Percentiles rank a stretch among this genome's conserved stretches.
Evolutionary conservation across 1,140 invertebrate species (phyloP).

Genomic region (Chrysomallon squamiferum): DNA sequence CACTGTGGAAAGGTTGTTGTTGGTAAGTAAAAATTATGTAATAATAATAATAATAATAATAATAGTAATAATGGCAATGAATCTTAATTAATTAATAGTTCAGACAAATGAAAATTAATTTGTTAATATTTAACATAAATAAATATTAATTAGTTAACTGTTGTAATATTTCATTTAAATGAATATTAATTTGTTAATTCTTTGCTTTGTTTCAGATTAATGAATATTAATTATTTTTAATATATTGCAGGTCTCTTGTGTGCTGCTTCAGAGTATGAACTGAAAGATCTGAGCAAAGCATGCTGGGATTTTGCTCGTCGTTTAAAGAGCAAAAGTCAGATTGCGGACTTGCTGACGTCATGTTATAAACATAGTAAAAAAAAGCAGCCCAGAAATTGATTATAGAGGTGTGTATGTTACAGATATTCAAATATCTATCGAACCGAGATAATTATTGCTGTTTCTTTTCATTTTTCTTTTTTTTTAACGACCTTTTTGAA

Average conservation of each 20-base stretch:
- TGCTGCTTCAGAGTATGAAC: background rate
- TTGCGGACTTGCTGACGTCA: background rate
- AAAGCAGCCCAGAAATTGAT: conserved; percentile 1
- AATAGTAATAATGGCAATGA: background rate
- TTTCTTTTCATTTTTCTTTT: too few relatives aligned
- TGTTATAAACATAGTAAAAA: background rate
- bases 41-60: conserved; percentile 10
- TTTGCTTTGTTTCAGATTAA: background rate
- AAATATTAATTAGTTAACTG: background rate
- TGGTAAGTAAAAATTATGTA: conserved; percentile 9
- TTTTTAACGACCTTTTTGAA: too few relatives aligned
- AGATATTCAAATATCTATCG: background rate
- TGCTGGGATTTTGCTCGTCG: background rate
- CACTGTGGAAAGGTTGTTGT: conserved; percentile 25
- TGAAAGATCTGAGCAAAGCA: background rate
- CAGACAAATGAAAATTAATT: background rate
- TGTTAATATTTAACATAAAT: background rate
- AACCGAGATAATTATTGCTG: too few relatives aligned
- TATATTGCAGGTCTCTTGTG: conserved; percentile 2
- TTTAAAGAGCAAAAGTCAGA: background rate
- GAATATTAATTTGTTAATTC: background rate
- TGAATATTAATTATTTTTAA: background rate
- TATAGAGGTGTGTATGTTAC: background rate
- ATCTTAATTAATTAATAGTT: too few relatives aligned
- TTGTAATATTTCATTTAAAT: background rate